These are phyloP conservation scores for Megaceryle maxima DNA, from an alignment of 2,113 vertebrate species.

Conservation along the genomic window DNA sequence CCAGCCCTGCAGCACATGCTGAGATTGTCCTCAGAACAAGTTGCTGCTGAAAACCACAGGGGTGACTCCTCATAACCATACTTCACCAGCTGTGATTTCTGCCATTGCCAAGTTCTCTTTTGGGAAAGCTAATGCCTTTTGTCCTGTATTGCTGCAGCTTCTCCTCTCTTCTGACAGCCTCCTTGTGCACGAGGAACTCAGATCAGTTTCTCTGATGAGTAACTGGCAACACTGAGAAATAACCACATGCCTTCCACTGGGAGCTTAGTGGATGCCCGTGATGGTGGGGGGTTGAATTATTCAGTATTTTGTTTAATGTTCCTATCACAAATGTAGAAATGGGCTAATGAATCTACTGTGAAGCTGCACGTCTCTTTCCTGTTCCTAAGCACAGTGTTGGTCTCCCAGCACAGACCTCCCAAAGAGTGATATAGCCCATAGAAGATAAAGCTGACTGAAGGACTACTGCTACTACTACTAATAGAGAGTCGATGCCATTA, in stretches of 20 bases:
- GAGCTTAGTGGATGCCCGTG: neutral
- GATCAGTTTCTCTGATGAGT: neutral
- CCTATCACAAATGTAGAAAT: neutral
- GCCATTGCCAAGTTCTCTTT: neutral
- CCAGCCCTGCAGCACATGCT: neutral
- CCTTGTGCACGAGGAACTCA: rapidly evolving
- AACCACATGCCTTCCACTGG: neutral
- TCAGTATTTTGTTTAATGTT: neutral
- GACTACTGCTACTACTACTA: neutral
- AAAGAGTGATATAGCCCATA: rapidly evolving
- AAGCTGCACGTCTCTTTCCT: neutral
- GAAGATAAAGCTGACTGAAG: neutral
- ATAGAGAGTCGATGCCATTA: too few species aligned
- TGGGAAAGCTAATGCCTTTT: neutral
- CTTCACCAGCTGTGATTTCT: neutral
- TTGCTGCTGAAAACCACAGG: neutral
- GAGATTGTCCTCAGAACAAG: neutral
- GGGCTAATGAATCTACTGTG: neutral
- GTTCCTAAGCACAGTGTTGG: neutral
- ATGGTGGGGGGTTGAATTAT: neutral
- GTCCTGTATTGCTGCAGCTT: neutral
- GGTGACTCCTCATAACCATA: neutral
- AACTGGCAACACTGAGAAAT: neutral
- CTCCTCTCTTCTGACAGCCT: neutral
- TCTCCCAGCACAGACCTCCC: neutral